Conservation (phyloP, 2,113 vertebrate species). For the Gila orcuttii region DNA sequence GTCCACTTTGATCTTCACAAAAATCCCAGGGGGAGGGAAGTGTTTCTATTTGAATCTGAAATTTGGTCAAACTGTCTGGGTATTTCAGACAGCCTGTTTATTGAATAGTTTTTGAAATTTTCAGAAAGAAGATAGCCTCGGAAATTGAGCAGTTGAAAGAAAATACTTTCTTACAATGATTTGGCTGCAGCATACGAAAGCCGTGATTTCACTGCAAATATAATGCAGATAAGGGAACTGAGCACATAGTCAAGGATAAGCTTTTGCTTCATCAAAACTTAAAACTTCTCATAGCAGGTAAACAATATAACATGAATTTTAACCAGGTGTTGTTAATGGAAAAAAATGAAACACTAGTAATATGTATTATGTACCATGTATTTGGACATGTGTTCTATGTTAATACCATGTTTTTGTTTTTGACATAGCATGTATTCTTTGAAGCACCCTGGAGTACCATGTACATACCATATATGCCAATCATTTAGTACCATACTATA, state of each 20-base stretch:
- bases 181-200: neutral
- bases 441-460: neutral
- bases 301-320: neutral
- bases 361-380: neutral
- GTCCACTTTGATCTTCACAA: neutral
- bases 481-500: neutral
- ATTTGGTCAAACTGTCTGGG: neutral
- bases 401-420: neutral
- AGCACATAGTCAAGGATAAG: neutral
- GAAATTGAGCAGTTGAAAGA: neutral
- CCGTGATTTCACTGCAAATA: neutral
- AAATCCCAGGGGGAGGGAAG: neutral
- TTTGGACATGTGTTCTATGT: neutral
- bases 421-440: neutral
- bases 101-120: neutral
- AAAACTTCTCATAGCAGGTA: neutral
- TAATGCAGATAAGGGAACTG: neutral
- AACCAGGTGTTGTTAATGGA: neutral
- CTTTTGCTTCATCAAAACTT: neutral
- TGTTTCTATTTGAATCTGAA: neutral
- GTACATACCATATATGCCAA: neutral
- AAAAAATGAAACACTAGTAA: neutral
- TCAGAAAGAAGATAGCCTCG: neutral
- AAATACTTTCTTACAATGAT: neutral
- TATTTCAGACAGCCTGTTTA: neutral